Percentiles rank a stretch among this genome's conserved stretches.
Evolutionary conservation across 2,888 invertebrate species (phyloP).

Genomic region (Ectemnius lituratus): DNA sequence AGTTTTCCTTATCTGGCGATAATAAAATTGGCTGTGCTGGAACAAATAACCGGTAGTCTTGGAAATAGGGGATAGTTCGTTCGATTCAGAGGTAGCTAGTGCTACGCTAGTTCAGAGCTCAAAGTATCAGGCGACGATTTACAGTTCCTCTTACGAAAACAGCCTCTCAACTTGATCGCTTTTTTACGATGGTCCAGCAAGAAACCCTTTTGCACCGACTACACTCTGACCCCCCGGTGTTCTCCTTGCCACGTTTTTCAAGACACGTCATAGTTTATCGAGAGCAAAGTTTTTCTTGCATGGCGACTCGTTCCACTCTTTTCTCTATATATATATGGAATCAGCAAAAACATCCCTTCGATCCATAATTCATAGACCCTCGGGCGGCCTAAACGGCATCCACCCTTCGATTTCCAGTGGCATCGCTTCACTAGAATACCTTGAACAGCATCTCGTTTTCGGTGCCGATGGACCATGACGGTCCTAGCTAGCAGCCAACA

Average conservation of each 20-base stretch:
- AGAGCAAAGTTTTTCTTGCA: conserved; percentile 47
- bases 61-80: neutral
- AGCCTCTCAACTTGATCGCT: conserved; percentile 15
- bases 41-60: neutral
- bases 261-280: conserved; percentile 54
- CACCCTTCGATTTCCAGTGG: conserved; percentile 60
- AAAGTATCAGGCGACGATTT: conserved; percentile 15
- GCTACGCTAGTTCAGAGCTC: neutral
- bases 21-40: neutral
- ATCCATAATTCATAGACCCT: conserved; percentile 65
- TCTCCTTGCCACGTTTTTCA: conserved; percentile 53
- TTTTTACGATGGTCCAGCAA: neutral
- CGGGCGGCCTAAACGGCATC: conserved; percentile 57
- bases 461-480: conserved; percentile 35
- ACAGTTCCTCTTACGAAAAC: conserved; percentile 2
- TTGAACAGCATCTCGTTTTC: conserved; percentile 23
- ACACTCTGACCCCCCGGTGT: conserved; percentile 29
- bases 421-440: conserved; percentile 55
- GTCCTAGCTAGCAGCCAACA: neutral
- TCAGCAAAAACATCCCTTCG: conserved; percentile 58
- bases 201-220: conserved; percentile 22
- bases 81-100: conserved; percentile 8
- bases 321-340: conserved; percentile 53
- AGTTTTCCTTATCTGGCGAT: neutral
- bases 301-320: neutral